Evolutionary conservation across 2,113 vertebrate genomes (phyloP).

Genomic region (Gadus chalcogrammus): DNA sequence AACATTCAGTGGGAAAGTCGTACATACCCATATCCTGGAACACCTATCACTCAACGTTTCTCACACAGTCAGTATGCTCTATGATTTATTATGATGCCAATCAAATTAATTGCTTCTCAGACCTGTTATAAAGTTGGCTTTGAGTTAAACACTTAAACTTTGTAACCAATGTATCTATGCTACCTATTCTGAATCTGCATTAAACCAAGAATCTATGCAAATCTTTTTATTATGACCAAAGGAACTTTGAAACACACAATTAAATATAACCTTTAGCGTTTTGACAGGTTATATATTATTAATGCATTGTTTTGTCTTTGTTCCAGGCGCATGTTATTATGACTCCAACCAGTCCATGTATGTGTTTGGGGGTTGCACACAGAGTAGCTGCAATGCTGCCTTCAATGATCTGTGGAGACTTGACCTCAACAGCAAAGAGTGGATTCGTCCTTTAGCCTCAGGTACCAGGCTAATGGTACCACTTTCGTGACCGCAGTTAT

Average conservation of each 20-base stretch:
- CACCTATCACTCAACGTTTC: slow-evolving; percentile 96
- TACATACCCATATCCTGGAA: slow-evolving; percentile 96
- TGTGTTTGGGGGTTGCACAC: slow-evolving; percentile 97
- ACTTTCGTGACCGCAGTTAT: too few species aligned
- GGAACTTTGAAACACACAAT: background rate
- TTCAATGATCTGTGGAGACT: slow-evolving; percentile 99
- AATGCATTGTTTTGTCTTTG: slow-evolving; percentile 14
- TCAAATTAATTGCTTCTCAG: too few species aligned
- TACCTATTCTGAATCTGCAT: too few species aligned
- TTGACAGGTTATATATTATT: background rate
- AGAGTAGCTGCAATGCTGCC: slow-evolving; percentile 97
- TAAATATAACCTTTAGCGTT: background rate
- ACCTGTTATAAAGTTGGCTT: too few species aligned
- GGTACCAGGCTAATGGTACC: slow-evolving; percentile 64
- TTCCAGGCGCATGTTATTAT: slow-evolving; percentile 93
- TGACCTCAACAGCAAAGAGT: slow-evolving; percentile 98
- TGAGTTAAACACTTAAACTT: too few species aligned
- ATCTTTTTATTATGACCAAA: too few species aligned
- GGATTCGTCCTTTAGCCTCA: slow-evolving; percentile 97
- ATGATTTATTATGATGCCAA: too few species aligned
- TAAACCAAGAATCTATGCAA: too few species aligned
- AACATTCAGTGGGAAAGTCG: slow-evolving; percentile 99
- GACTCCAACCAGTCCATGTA: slow-evolving; percentile 98
- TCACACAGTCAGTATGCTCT: slow-evolving; percentile 89
- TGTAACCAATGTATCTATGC: too few species aligned